Conservation (phyloP, 1,140 invertebrate genomes). For the Nylanderia fulva region DNA sequence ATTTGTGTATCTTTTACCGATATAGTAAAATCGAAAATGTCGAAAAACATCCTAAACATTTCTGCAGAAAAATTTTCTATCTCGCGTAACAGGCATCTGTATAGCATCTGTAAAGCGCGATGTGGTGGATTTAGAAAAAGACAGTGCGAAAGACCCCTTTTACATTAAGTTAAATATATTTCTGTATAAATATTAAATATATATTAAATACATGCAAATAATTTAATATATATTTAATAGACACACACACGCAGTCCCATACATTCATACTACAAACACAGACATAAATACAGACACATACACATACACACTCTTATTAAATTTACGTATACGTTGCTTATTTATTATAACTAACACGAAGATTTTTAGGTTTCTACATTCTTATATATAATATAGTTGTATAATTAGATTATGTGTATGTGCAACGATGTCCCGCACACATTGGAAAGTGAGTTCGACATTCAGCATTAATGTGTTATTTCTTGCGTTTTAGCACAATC, state of each 20-base stretch:
- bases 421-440: conserved; percentile 36
- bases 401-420: conserved; percentile 73
- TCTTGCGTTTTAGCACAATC: conserved; percentile 21
- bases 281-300: background rate
- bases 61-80: background rate
- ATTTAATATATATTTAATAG: conserved; percentile 58
- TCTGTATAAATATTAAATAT: conserved; percentile 36
- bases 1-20: background rate
- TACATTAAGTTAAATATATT: conserved; percentile 20
- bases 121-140: background rate
- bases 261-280: no score
- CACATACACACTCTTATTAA: conserved; percentile 29
- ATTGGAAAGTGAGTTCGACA: conserved; percentile 29
- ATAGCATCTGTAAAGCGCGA: background rate
- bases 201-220: conserved; percentile 23
- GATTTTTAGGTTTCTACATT: conserved; percentile 79
- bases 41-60: background rate
- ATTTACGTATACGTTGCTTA: conserved; percentile 79
- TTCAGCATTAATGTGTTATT: background rate
- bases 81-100: background rate
- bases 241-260: background rate
- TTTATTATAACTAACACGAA: conserved; percentile 79
- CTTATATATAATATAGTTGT: conserved; percentile 70
- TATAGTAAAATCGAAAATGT: background rate
- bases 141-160: background rate